These are phyloP conservation scores for Sphecodes monilicornis DNA, from an alignment of 2,888 invertebrate species.

Conservation along the genomic window DNA sequence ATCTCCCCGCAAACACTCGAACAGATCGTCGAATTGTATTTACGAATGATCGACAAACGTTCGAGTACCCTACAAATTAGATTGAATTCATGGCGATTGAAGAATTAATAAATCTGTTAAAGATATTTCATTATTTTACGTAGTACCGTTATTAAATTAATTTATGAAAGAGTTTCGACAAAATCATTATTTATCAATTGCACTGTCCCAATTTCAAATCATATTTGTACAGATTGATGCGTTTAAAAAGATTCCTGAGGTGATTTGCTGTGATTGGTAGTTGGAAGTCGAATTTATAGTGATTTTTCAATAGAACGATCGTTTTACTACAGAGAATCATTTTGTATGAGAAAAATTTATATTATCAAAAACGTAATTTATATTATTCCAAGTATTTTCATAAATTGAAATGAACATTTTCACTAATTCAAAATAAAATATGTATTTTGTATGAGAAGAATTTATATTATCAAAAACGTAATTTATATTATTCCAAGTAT, in stretches of 20 bases:
- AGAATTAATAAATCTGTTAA: slow-evolving; percentile 37
- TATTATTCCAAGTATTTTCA: neutral
- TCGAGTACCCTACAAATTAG: neutral
- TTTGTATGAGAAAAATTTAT: neutral
- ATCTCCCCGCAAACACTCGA: neutral
- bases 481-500: neutral
- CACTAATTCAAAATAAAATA: neutral
- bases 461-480: neutral
- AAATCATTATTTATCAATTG: neutral
- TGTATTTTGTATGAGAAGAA: neutral
- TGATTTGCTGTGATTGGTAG: neutral
- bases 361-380: neutral
- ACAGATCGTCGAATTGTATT: neutral
- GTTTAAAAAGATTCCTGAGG: slow-evolving; percentile 1
- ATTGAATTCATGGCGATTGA: slow-evolving; percentile 4
- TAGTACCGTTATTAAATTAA: slow-evolving; percentile 2
- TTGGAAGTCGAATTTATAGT: neutral
- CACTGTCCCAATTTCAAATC: slow-evolving; percentile 19
- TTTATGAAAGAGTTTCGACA: neutral
- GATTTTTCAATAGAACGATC: neutral
- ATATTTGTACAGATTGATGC: neutral
- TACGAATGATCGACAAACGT: neutral
- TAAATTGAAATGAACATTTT: neutral
- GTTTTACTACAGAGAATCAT: neutral
- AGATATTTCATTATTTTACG: neutral